Conservation (phyloP, 2,888 invertebrate genomes). For the Rhorus exstirpatorius region DNA sequence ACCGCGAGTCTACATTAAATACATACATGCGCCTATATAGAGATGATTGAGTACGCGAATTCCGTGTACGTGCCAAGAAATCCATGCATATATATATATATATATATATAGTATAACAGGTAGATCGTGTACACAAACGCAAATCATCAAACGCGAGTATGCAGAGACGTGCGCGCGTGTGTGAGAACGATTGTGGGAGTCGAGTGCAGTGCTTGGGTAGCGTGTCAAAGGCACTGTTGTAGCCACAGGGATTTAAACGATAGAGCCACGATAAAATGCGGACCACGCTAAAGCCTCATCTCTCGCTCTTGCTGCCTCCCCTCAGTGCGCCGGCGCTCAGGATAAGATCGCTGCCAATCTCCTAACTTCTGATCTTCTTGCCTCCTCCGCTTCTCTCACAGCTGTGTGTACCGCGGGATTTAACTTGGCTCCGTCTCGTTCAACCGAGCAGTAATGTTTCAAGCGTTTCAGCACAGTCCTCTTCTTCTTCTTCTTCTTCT, state of each 20-base stretch:
- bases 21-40: not conserved
- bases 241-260: conserved; percentile 76
- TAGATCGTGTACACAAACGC: conserved; percentile 32
- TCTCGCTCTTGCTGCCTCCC: conserved; percentile 26
- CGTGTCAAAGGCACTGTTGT: conserved; percentile 67
- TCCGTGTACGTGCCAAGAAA: conserved; percentile 7
- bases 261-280: conserved; percentile 77
- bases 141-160: conserved; percentile 40
- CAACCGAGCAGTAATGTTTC: conserved; percentile 58
- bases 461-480: conserved; percentile 61
- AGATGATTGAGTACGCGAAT: not conserved
- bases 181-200: conserved; percentile 45
- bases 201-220: conserved; percentile 61
- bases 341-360: conserved; percentile 76
- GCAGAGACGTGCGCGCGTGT: not conserved
- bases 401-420: conserved; percentile 30
- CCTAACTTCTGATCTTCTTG: conserved; percentile 71
- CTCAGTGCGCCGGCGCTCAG: conserved; percentile 55
- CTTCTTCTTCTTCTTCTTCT: conserved; percentile 48
- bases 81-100: not conserved
- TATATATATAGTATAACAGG: conserved; percentile 7
- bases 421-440: conserved; percentile 49
- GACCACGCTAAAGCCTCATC: conserved; percentile 74
- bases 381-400: conserved; percentile 20
- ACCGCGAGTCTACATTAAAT: not conserved